Conservation (phyloP, 2,797 vertebrate species). For the Lindbergichthys nudifrons region DNA sequence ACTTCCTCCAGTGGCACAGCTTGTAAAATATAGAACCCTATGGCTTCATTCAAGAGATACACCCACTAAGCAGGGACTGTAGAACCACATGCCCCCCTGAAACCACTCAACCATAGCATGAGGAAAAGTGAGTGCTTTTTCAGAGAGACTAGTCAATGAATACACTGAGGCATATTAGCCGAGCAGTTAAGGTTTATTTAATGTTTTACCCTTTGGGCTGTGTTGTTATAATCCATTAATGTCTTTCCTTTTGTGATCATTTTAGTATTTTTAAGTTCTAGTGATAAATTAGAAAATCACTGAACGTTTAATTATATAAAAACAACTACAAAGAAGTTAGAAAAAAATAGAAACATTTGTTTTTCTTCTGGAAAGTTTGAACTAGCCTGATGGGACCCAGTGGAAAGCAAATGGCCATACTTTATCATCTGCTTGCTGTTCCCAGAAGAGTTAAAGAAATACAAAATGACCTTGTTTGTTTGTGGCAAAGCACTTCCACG, state of each 20-base stretch:
- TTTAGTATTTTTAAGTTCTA: background rate
- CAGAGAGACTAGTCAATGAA: constrained; percentile 53
- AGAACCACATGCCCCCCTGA: constrained; percentile 67
- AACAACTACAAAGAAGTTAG: background rate
- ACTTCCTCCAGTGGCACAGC: constrained; percentile 78
- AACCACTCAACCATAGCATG: constrained; percentile 62
- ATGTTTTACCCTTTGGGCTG: constrained; percentile 35
- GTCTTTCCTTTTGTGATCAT: background rate
- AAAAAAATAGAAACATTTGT: too few relatives aligned
- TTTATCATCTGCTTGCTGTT: constrained; percentile 21
- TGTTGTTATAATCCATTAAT: constrained; percentile 6
- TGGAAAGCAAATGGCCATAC: constrained; percentile 31
- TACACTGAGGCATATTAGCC: constrained; percentile 38
- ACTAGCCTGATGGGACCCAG: background rate
- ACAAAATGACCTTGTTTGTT: constrained; percentile 1
- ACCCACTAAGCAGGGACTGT: constrained; percentile 72
- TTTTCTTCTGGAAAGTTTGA: constrained; percentile 8
- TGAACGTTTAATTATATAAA: background rate
- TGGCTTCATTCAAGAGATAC: constrained; percentile 79
- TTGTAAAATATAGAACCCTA: constrained; percentile 82
- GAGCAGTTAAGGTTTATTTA: constrained; percentile 45
- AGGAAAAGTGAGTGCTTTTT: constrained; percentile 69
- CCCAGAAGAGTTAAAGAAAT: constrained; percentile 28
- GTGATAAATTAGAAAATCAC: background rate
- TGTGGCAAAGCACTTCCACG: background rate